Conservation (phyloP, 1,140 invertebrate genomes). For the Tyrophagus putrescentiae region DNA sequence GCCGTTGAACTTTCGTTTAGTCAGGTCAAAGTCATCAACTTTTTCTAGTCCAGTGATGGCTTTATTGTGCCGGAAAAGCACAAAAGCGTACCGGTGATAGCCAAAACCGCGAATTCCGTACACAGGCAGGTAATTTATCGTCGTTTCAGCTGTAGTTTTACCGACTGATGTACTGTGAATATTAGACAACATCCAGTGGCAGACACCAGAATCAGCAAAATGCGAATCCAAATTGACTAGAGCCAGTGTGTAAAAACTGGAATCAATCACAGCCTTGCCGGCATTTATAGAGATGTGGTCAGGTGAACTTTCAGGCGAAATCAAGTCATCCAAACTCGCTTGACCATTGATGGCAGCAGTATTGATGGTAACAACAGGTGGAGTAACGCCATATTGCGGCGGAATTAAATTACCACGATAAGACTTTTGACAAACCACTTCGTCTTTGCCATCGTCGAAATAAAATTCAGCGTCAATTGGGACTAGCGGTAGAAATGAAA, state of each 20-base stretch:
- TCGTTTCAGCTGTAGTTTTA: slow-evolving; percentile 37
- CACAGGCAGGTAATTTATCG: slow-evolving; percentile 66
- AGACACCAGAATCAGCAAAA: slow-evolving; percentile 56
- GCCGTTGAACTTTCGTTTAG: slow-evolving; percentile 57
- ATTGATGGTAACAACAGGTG: slow-evolving; percentile 19
- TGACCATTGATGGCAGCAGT: slow-evolving; percentile 7
- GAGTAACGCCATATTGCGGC: slow-evolving; percentile 43
- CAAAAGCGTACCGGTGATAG: slow-evolving; percentile 78
- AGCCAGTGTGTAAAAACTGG: slow-evolving; percentile 59
- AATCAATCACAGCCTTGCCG: slow-evolving; percentile 39
- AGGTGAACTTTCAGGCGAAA: slow-evolving; percentile 26
- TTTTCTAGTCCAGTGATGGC: slow-evolving; percentile 26
- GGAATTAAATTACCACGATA: slow-evolving; percentile 66
- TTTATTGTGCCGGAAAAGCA: slow-evolving; percentile 75
- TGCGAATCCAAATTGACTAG: slow-evolving; percentile 79
- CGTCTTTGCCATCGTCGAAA: neutral
- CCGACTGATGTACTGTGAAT: slow-evolving; percentile 9
- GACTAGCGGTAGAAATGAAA: slow-evolving; percentile 26
- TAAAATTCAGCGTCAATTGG: slow-evolving; percentile 21
- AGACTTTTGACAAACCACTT: slow-evolving; percentile 35
- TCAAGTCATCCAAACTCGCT: slow-evolving; percentile 27
- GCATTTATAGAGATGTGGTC: slow-evolving; percentile 35
- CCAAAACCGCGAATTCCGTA: slow-evolving; percentile 80
- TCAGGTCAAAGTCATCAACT: slow-evolving; percentile 41
- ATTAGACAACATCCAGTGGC: slow-evolving; percentile 62